Base-by-base conservation (phyloP, 2,113 vertebrate species). In the Sturnus vulgaris region DNA sequence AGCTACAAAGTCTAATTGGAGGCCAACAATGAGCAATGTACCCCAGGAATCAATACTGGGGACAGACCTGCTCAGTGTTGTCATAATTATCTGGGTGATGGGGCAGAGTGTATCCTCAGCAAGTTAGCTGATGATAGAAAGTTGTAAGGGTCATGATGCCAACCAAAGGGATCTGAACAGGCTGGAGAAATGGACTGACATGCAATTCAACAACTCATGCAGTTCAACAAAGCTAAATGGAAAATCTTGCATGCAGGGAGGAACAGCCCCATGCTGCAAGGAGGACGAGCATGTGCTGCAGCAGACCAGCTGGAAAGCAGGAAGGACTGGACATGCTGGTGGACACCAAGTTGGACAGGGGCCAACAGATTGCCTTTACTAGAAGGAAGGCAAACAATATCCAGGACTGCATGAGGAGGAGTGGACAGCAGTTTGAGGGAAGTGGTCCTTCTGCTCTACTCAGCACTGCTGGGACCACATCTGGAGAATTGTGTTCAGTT, bases 201-300 rank as follows among this genome's bases (percentile, higher is more conserved):
- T 60, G 46, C 27, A 68, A 44, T 37, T 60, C 83, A 60, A 12
- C 39, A 53, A 28, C 31, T 44, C 39, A 6, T n/a, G 27, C 12
- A 53, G 40, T 46, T 70, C 64, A 61, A 20, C 23, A 53, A 61
- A 86, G 33, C 12, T 25, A 60, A 78, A 60, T 35, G 14, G 7
- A 28, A 78, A n/a, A 19, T 30, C 19, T 47, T 53, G 33, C 33
- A 46, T 3, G 23, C 10, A 37, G 17, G n/a, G 33, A 78, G 20
- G 30, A 73, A 10, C 39, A 86, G 8, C 7, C 12, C 21, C n/a
- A 30, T 2, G 21, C 28, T 40, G 30, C 0, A 0, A 70, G 55
- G 53, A 59, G 65, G 15, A 46, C 15, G 46, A 61, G 3, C 37
- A 35, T 10, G 12, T 14, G 17, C 20, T 50, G 25, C 19, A 25